Evolutionary conservation across 2,797 vertebrate species (phyloP).

Genomic region (Platyrinchus mystaceus): DNA sequence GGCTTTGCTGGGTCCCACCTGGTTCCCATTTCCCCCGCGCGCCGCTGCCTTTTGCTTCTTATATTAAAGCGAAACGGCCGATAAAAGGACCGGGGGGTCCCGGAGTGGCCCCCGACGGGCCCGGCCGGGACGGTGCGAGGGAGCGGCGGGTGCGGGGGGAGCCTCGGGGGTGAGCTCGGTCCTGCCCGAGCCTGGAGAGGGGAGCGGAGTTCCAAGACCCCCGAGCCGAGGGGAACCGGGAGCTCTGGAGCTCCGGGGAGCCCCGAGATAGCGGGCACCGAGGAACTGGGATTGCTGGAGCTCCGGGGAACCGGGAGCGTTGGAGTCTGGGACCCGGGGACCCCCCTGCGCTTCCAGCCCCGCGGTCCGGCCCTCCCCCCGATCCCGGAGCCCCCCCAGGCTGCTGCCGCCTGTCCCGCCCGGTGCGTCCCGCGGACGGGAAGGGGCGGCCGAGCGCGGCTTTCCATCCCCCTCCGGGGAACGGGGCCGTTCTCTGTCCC

Average conservation of each 20-base stretch:
- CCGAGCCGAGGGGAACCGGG: neutral
- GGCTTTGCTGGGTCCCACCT: neutral
- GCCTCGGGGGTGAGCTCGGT: rapidly evolving
- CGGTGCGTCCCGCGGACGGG: neutral
- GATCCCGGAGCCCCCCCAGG: neutral
- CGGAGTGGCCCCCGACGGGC: neutral
- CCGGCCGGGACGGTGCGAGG: neutral
- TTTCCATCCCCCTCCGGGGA: neutral
- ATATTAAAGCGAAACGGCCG: neutral
- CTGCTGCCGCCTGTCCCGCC: neutral
- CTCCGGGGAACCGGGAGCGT: neutral
- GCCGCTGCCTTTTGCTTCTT: neutral
- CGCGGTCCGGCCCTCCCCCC: neutral
- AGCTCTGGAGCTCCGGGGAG: neutral
- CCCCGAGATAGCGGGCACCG: neutral
- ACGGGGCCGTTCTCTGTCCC: neutral
- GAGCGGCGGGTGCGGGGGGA: neutral
- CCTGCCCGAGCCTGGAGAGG: neutral
- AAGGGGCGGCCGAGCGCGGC: neutral
- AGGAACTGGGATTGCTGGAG: neutral
- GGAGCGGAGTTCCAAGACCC: neutral
- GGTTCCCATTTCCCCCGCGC: neutral
- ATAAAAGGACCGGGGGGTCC: neutral
- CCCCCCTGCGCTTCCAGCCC: neutral
- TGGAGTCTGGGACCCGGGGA: neutral